Evolutionary conservation across 30 jellyfish, hydroid and myxozoan genomes (phyloP), one percentile per base, ranked within the genome.

Genomic region (Nemopilema nomurai): DNA sequence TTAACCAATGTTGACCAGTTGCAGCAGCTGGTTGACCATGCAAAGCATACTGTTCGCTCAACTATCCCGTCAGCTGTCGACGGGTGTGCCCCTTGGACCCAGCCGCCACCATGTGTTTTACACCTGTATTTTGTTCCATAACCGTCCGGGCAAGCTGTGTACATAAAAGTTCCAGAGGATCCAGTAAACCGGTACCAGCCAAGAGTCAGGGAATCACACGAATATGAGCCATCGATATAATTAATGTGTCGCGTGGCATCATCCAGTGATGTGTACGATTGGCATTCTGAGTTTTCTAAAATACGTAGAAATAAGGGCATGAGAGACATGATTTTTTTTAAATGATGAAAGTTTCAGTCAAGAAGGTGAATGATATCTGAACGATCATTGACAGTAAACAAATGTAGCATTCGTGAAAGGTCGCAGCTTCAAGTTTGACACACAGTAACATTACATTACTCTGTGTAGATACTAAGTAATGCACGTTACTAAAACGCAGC

Each of bases 31-130:
- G 57, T 20, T 0, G 41, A 13, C 78, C 78, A 77, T 18, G 87
- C 76, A 77, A 77, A 77, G 77, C 87, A 77, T 52, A 77, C 87
- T 26, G 28, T 63, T 64, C 87, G 53, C n/a, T 24, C 21, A 0
- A 77, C 87, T 41, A 22, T 76, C n/a, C 87, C 87, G 19, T 77
- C 78, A 57, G 51, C 21, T 18, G 67, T 27, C 1, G 76, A 31
- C 18, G 87, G 87, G 28, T 22, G 79, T 77, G 78, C 50, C 32
- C 87, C 87, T 17, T 77, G 26, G 6, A 77, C 66, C 87, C 87
- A 77, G 21, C 87, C 77, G 27, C 77, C 87, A 62, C 78, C 87
- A 19, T 77, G 87, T 9, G 87, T 77, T 22, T 29, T 64, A 69
- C 87, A 77, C 21, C 87, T 74, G 65, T 52, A 77, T 33, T 26